A percentile compares a stretch with the other conserved stretches of the same genome.
These are phyloP conservation scores for Nomada fucata DNA, from an alignment of 2,888 invertebrate species.

Conservation along the genomic window DNA sequence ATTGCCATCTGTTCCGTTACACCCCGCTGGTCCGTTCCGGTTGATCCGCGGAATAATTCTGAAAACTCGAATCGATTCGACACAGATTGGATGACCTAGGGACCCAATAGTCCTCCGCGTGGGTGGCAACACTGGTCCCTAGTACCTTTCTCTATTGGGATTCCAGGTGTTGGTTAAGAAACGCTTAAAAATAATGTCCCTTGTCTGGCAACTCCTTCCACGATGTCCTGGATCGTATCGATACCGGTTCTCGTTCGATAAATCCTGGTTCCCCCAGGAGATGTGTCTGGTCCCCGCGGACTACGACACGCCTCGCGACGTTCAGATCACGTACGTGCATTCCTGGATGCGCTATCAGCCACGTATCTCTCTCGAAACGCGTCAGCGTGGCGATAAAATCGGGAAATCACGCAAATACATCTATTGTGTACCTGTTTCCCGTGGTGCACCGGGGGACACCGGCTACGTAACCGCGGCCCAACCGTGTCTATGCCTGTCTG, in stretches of 20 bases:
- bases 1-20: conserved; percentile 18
- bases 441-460: background rate
- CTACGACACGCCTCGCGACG: background rate
- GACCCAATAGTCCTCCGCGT: no score
- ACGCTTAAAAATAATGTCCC: no score
- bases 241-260: no score
- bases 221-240: no score
- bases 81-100: no score
- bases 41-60: no score
- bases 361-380: conserved; percentile 11
- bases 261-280: background rate
- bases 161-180: no score
- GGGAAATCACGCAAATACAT: conserved; percentile 48
- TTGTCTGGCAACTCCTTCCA: no score
- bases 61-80: no score
- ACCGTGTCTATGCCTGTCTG: background rate
- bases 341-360: background rate
- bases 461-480: background rate
- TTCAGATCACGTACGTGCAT: conserved; percentile 13
- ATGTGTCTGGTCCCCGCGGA: background rate
- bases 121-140: no score
- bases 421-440: conserved; percentile 58
- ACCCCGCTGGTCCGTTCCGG: no score
- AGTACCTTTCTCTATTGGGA: no score
- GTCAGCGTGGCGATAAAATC: conserved; percentile 37